Base-by-base conservation (phyloP, 1,140 invertebrate genomes). In the Gryon sp. region DNA sequence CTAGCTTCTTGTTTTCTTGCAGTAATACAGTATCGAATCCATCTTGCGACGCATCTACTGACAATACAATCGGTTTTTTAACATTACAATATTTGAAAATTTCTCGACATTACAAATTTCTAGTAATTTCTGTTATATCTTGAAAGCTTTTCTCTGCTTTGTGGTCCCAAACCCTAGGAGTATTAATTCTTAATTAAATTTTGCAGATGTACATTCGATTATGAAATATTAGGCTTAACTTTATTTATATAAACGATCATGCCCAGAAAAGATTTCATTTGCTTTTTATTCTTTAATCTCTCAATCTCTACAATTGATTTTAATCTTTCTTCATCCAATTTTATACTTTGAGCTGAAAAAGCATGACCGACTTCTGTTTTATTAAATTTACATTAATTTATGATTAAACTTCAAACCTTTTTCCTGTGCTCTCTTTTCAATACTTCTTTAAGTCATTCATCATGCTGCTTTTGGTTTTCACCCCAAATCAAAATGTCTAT, bases 401-500 rank as follows among this genome's bases (percentile, higher is more conserved):
- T n/a, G 1, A 20, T 60, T 45, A 11, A 60, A 43, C 45, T 43
- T 60, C 8, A 84, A 45, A 14, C 62, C 48, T 11, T 65, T 55
- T 28, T 41, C 22, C 24, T 62, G 20, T 12, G 82, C 46, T 38
- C 32, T 36, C n/a, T n/a, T 9, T 50, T 2, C 6, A 83, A 48
- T 2, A 84, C 78, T 40, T 77, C 28, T 57, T 38, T 46, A 32
- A 83, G 48, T n/a, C 63, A 66, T 50, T 74, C 22, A 76, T 82
- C 57, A 80, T 80, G 70, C 50, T 79, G 48, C 55, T 63, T 12
- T 66, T 74, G 18, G 45, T 57, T 68, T n/a, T 46, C 72, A 1
- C 77, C 84, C 16, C 36, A 81, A 28, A 87, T 57, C n/a, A 87
- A 22, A 8, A 88, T 57, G 79, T 89, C 87, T 22, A 84, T 76